These are phyloP conservation scores for Psilopogon haemacephalus DNA, from an alignment of 2,113 vertebrate genomes.

Conservation along the genomic window DNA sequence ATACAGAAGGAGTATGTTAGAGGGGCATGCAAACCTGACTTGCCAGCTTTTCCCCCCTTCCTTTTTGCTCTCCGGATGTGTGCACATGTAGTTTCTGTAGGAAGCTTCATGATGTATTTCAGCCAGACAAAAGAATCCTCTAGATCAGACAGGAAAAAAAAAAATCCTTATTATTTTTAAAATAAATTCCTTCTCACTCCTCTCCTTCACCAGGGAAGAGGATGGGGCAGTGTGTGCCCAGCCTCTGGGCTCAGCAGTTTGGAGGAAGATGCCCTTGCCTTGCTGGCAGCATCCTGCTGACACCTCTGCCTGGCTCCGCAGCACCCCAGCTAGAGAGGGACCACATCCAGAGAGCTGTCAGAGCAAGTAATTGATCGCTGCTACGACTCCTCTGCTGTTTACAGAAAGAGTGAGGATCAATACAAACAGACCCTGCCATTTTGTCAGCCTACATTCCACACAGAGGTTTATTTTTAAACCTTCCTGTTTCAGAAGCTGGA, in stretches of 20 bases:
- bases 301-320: not conserved
- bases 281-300: not conserved
- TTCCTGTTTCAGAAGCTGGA: not conserved
- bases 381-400: not conserved
- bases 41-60: not conserved
- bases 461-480: not conserved
- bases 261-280: not conserved
- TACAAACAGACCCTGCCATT: not conserved
- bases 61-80: not conserved
- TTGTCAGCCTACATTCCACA: not conserved
- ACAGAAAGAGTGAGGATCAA: not conserved
- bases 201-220: not conserved
- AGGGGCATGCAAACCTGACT: not conserved
- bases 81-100: not conserved
- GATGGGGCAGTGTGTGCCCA: not conserved
- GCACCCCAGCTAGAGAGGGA: not conserved
- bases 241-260: not conserved
- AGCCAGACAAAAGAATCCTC: not conserved
- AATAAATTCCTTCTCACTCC: not conserved
- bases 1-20: constrained; percentile 6
- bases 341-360: not conserved
- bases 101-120: not conserved
- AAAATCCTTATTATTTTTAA: not conserved
- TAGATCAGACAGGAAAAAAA: not conserved
- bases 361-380: not conserved